These are phyloP conservation scores for Nasalis larvatus DNA, from an alignment of 2,113 vertebrate genomes.

Conservation along the genomic window DNA sequence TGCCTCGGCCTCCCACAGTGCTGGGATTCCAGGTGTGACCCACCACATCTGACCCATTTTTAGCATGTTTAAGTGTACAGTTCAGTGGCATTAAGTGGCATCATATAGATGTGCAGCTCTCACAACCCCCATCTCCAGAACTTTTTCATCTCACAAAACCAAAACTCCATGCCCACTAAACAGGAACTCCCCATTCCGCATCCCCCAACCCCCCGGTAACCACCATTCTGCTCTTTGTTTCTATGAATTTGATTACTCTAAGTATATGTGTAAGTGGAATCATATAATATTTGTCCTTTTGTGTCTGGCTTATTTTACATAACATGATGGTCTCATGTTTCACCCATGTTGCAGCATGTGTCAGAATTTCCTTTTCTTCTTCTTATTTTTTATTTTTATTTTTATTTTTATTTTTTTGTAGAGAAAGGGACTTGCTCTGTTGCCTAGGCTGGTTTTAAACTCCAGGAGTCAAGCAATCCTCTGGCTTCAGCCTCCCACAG, in stretches of 20 bases:
- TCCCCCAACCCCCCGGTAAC: rapidly evolving
- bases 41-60: too few species aligned
- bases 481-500: too few species aligned
- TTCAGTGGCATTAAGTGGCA: background rate
- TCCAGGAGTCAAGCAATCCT: too few species aligned
- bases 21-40: too few species aligned
- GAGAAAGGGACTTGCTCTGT: too few species aligned
- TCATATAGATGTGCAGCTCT: rapidly evolving
- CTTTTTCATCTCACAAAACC: background rate
- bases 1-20: too few species aligned
- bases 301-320: background rate
- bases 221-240: background rate
- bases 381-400: too few species aligned
- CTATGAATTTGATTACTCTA: background rate
- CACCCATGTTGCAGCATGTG: background rate
- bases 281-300: background rate
- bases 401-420: too few species aligned
- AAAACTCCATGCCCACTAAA: background rate
- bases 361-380: background rate
- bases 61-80: too few species aligned
- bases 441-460: too few species aligned
- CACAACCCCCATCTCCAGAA: background rate
- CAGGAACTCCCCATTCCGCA: rapidly evolving
- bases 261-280: background rate
- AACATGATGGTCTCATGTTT: background rate